Evolutionary conservation across 2,113 vertebrate genomes (phyloP), one percentile per base, ranked within the genome.

Genomic region (Lonchura striata): DNA sequence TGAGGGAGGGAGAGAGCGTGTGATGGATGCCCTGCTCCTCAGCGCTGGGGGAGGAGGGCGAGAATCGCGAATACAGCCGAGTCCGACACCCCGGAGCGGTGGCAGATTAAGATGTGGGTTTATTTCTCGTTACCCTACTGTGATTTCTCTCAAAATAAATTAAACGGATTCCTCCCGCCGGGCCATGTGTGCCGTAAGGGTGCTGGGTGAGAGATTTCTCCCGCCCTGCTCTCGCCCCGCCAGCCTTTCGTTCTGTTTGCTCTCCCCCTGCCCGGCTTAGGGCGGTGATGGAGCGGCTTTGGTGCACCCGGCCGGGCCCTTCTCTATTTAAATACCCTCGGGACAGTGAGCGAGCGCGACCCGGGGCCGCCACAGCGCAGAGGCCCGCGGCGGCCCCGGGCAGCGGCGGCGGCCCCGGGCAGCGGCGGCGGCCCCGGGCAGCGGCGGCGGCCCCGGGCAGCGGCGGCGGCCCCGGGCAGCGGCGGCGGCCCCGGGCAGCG

Each of bases 331-430:
- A 69, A 46, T 0, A 46, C 13, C 13, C 1, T 5, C 2, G 54
- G 33, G 37, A 33, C 41, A 24, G 10, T 1, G 50, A 65, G 30
- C 20, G 69, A 54, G 6, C 9, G 11, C 18, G 1, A 18, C 11
- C 7, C 6, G 4, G 7, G 9, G 25, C 11, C 22, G 0, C 24
- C n/a, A n/a, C n/a, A n/a, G n/a, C n/a, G n/a, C n/a, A n/a, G n/a
- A n/a, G n/a, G n/a, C n/a, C n/a, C n/a, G n/a, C n/a, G n/a, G n/a
- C n/a, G n/a, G n/a, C n/a, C n/a, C n/a, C n/a, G n/a, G n/a, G n/a
- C n/a, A n/a, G n/a, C n/a, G n/a, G n/a, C n/a, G n/a, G n/a, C n/a
- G n/a, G n/a, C n/a, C n/a, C n/a, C n/a, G n/a, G n/a, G n/a, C n/a
- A 2, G 10, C 47, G 3, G 33, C 20, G 15, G 22, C 17, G n/a